Evolutionary conservation across 2,797 vertebrate genomes (phyloP), one percentile per base, ranked within the genome.

Genomic region (Hapalemur alaotrensis): DNA sequence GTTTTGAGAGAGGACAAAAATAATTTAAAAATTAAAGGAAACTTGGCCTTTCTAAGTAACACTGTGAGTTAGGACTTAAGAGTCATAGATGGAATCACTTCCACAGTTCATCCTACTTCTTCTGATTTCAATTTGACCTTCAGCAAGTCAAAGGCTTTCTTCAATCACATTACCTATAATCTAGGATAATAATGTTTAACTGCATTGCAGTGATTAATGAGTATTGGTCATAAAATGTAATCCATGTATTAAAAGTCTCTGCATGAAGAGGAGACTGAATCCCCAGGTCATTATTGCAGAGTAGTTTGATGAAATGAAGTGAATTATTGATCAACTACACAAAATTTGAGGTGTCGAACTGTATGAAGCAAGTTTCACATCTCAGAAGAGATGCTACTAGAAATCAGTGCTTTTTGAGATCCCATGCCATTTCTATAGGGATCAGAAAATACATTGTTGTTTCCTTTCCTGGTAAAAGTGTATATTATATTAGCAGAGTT

Each of bases 121-220:
- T 80, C 72, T 92, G 63, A 96, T 84, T 94, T 87, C 88, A 89
- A 9, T n/a, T 85, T 97, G 93, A 97, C 83, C 96, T 94, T 88
- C 52, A 84, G 57, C 35, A 91, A 91, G 48, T 87, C 78, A 91
- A 92, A 75, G 79, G 81, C n/a, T 76, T 61, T 43, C 14, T 14
- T 96, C 89, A 88, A 83, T 96, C 82, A 94, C 80, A 92, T 92
- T 70, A 81, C 72, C 80, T 96, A 78, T 57, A 94, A 94, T 87
- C 35, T 88, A 14, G 54, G 89, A 94, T 88, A 94, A 97, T 96
- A 95, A 96, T 82, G 61, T 85, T 96, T 93, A 91, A 95, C 80
- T 75, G 81, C 89, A 93, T 81, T 96, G 89, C n/a, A 89, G 85
- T 88, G 76, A 96, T 76, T 92, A 96, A 92, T 86, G 46, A 87